Base-by-base conservation (phyloP, 2,797 vertebrate species). In the Thunnus albacares region DNA sequence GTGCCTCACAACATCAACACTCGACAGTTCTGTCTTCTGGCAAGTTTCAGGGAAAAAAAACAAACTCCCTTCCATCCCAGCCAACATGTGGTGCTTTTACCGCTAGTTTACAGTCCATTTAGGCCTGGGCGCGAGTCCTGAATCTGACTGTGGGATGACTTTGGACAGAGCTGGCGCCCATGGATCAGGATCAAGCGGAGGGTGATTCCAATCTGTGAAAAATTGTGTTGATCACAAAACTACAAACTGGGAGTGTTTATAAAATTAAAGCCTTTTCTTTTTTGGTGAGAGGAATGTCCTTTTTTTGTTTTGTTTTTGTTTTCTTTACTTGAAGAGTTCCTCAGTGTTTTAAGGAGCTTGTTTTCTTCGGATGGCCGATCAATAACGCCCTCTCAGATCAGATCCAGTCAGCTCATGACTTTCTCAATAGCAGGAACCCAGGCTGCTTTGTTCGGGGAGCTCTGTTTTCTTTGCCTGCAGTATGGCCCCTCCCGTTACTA, bases 41-140 rank as follows among this genome's bases (percentile, higher is more conserved):
- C 61, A 69, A 65, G 80, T 77, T 92, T 93, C 89, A 91, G 90
- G 89, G 82, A 77, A 68, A 17, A 81, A 56, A 81, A 56, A 17
- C 57, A 68, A 49, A 57, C 70, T 73, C 71, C 75, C 81, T 47
- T 64, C 70, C 81, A 41, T 74, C 80, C 81, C 81, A 62, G 74
- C 84, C 86, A 72, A 84, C 79, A 71, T 53, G 81, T 90, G 90
- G 90, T 93, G 93, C 92, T 93, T 77, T 76, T 81, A 78, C 85
- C 60, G 81, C 88, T 76, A 79, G 94, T 95, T 94, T 94, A 94
- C 92, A 93, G 82, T 83, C 60, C 68, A 53, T 76, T 81, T 70
- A 80, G 85, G 79, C 80, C 71, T 67, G 79, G 72, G 82, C 53
- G 26, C 14, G 12, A 77, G 79, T 67, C 80, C 84, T 85, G 75